Base-by-base conservation (phyloP, 2,888 invertebrate species). In the Beris chalybata region DNA sequence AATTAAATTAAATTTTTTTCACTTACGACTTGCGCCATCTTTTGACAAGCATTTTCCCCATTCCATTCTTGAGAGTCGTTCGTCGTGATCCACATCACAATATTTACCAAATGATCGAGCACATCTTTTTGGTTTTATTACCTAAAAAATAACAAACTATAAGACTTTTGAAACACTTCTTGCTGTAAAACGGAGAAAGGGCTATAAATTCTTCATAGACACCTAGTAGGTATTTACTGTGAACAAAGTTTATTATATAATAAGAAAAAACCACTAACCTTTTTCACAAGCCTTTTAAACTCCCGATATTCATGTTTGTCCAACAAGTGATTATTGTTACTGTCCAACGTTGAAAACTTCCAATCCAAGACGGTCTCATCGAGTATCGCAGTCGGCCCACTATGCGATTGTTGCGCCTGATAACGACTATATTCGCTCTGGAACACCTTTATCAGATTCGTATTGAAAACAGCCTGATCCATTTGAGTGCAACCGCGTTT, bases 271-370 rank as follows among this genome's bases (percentile, higher is more conserved):
- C 38, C 30, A 75, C 76, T 74, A 74, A 86, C 86, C 82, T 93
- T 93, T 80, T 91, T 93, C 58, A 95, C 90, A 58, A 94, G 86
- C 73, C 90, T 85, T 72, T 90, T 86, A 43, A 97, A 82, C 71
- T 91, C 90, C 70, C 89, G 86, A 76, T 93, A 92, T 79, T 97
- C 97, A 53, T 86, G 85, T 74, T 89, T 89, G 77, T 92, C 91
- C 73, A 97, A 82, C 65, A 86, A 83, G 58, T 87, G 86, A 80
- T 95, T 93, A 56, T 84, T 84, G 80, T 97, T 91, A 69, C 83
- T 82, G 80, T 97, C 97, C 74, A 97, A 84, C 70, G 88, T 86
- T 30, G 85, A 82, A 79, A 97, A 97, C 81, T 97, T 96, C 97
- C 97, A 97, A 71, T 90, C 89, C 12, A 94, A 83, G 0, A 94